phyloP scores from a whole-genome alignment of 2,113 vertebrate species.

The Garra rufa region DNA sequence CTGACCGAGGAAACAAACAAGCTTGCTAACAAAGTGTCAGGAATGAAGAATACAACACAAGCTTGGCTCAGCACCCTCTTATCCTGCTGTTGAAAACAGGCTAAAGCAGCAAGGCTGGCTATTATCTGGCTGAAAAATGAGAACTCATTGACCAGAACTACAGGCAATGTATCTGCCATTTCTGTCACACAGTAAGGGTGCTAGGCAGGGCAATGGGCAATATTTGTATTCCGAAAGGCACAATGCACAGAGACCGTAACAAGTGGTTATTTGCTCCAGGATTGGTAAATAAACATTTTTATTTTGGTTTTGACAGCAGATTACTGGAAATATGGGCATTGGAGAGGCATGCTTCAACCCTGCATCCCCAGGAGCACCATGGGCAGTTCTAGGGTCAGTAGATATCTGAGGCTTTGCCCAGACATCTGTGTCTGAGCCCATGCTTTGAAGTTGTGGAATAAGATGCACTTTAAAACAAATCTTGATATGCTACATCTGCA shows the following conservation, averaged over 20 bases:
- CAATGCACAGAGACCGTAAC: neutral
- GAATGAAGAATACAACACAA: constrained; percentile 16
- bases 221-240: constrained; percentile 4
- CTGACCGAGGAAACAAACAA: constrained; percentile 14
- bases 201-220: constrained; percentile 14
- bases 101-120: constrained; percentile 12
- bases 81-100: constrained; percentile 9
- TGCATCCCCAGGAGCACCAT: neutral
- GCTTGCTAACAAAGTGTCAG: constrained; percentile 14
- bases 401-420: constrained; percentile 1
- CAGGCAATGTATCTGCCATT: constrained; percentile 13
- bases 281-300: constrained; percentile 3
- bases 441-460: constrained; percentile 5
- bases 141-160: constrained; percentile 17
- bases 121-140: constrained; percentile 30
- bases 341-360: neutral
- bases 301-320: neutral
- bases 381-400: neutral
- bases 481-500: constrained; percentile 3
- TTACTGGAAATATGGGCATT: neutral
- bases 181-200: constrained; percentile 17
- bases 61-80: constrained; percentile 26
- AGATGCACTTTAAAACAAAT: constrained; percentile 14
- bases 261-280: neutral
- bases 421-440: neutral